Evolutionary conservation across 2,888 invertebrate species (phyloP), one percentile per base, ranked within the genome.

Genomic region (Agrilus biguttatus): DNA sequence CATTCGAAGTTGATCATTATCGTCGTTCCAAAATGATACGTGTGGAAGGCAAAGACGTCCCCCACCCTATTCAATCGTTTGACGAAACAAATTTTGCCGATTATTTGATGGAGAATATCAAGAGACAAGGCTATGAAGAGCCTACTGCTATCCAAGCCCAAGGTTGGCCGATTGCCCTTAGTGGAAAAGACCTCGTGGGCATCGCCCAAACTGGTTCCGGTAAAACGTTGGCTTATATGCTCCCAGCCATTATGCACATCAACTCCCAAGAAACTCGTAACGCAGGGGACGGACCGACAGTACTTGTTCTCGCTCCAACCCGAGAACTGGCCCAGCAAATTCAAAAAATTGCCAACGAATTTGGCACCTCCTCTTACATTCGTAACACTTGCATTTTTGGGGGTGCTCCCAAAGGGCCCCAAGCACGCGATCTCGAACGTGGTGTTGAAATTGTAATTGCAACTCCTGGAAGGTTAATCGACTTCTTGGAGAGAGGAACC

Each of bases 81-180:
- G 80, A 80, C 40, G 88, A 90, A 67, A 83, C 84, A 32, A 75
- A 76, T 50, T 86, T 87, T 56, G 87, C 87, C 3, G 82, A 83
- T 59, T 80, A 81, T 61, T 80, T 84, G 37, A 74, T 80, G 69
- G 77, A 78, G 58, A 81, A 80, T 64, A 77, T 83, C 50, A 74
- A 75, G 53, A 76, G 78, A 55, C 81, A 77, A 71, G 85, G 83
- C 43, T 83, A 83, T 59, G 74, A 76, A 44, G 73, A 77, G 52
- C 91, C 91, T 1, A 90, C 90, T 21, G 78, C 87, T 2, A 90
- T 91, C 58, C 90, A 90, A 66, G 79, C 85, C 17, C 85, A 88
- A 60, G 88, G 89, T 14, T 90, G 88, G 89, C 89, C 90, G 0
- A 83, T 90, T 54, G 83, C 87, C 28, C 68, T 90, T 49, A 81